Evolutionary conservation across 2,797 vertebrate species (phyloP).

Genomic region (Hemibagrus guttatus): DNA sequence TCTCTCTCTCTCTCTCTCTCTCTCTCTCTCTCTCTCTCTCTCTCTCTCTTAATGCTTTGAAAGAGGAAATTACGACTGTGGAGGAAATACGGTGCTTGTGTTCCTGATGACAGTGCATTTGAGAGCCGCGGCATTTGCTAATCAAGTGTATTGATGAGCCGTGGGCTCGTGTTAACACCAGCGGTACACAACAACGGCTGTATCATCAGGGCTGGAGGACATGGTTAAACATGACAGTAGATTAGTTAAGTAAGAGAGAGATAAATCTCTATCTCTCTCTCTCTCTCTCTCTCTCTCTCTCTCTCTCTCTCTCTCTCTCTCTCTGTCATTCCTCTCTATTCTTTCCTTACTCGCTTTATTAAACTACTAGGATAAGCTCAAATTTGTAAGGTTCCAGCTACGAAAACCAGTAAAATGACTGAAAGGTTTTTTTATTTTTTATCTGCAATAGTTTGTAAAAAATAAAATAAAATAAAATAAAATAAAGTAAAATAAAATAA

Average conservation of each 20-base stretch:
- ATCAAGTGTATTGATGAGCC: slow-evolving; percentile 39
- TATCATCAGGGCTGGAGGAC: slow-evolving; percentile 18
- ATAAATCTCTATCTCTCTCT: slow-evolving; percentile 19
- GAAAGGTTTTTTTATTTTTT: too few species aligned
- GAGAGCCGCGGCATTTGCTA: slow-evolving; percentile 25
- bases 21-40: slow-evolving; percentile 3
- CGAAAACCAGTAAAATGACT: not conserved
- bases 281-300: not conserved
- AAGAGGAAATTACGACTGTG: slow-evolving; percentile 1
- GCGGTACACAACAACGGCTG: slow-evolving; percentile 12
- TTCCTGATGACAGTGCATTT: slow-evolving; percentile 27
- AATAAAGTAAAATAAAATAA: too few species aligned
- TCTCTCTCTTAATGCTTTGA: slow-evolving; percentile 1
- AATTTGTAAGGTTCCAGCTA: not conserved
- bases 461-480: not conserved
- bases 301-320: not conserved
- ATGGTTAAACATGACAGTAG: not conserved
- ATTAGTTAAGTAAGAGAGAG: not conserved
- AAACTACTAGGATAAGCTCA: not conserved
- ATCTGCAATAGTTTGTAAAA: not conserved
- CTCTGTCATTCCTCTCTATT: not conserved
- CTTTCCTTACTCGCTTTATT: not conserved
- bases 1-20: slow-evolving; percentile 8
- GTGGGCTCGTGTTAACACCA: slow-evolving; percentile 26
- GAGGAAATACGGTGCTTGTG: not conserved